phyloP scores from a whole-genome alignment of 2,113 vertebrate species.

The Sceloporus undulatus region DNA sequence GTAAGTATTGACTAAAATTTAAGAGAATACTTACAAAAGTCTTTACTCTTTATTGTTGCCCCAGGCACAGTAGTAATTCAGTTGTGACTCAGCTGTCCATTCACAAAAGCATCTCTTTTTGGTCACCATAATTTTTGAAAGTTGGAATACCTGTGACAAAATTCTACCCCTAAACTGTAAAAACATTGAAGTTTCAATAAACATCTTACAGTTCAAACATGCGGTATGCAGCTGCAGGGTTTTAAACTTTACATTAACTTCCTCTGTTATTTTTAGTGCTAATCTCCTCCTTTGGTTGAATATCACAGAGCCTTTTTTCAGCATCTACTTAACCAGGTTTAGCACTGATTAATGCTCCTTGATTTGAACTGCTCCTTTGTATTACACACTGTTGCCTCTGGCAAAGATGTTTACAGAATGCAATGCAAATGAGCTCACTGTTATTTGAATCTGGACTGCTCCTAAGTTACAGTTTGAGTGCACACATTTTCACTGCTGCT shows the following conservation, averaged over 20 bases:
- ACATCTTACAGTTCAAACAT: not conserved
- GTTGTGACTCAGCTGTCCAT: not conserved
- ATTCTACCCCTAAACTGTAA: not conserved
- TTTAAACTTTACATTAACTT: constrained; percentile 25
- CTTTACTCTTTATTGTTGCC: not conserved
- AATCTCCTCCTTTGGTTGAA: constrained; percentile 35
- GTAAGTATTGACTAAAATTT: not conserved
- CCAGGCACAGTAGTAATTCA: not conserved
- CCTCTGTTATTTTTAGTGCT: constrained; percentile 27
- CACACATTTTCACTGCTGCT: not conserved
- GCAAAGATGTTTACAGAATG: constrained; percentile 15
- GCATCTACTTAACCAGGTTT: constrained; percentile 27
- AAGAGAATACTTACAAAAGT: not conserved
- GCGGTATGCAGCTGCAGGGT: not conserved
- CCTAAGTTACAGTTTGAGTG: not conserved
- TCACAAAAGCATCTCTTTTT: not conserved
- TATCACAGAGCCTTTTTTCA: not conserved
- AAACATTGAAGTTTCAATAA: not conserved
- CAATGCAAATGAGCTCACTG: constrained; percentile 12
- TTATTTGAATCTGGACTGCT: constrained; percentile 18
- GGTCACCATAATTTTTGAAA: not conserved
- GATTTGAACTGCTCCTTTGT: constrained; percentile 26
- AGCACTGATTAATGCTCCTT: constrained; percentile 40
- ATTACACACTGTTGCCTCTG: constrained; percentile 25
- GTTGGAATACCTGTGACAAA: not conserved